Evolutionary conservation across 2,797 vertebrate species (phyloP).

Genomic region (Cynopterus sphinx): DNA sequence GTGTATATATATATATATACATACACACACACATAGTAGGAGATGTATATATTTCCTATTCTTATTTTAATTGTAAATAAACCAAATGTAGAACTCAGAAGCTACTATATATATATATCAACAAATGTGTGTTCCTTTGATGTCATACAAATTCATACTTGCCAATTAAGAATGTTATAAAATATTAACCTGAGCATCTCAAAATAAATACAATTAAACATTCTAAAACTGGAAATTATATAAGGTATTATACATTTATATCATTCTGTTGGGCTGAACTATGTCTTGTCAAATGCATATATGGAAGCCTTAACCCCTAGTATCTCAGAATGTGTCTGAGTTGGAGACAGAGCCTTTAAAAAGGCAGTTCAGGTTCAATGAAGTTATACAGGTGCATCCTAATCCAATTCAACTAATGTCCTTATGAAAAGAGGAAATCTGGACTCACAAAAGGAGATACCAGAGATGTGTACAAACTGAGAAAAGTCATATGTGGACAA

Average conservation of each 20-base stretch:
- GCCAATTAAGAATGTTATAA: background rate
- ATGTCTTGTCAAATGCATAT: background rate
- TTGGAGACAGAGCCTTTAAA: background rate
- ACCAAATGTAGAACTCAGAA: background rate
- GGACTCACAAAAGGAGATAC: background rate
- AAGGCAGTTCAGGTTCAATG: background rate
- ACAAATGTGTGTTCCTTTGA: background rate
- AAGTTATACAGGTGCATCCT: background rate
- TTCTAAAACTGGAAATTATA: background rate
- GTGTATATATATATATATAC: background rate
- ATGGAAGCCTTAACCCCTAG: background rate
- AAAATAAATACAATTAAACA: background rate
- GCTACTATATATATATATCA: background rate
- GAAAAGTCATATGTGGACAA: background rate
- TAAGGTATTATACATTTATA: background rate
- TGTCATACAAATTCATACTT: background rate
- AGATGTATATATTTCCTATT: too few species aligned
- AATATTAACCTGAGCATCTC: background rate
- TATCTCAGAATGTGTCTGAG: background rate
- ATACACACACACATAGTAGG: too few species aligned
- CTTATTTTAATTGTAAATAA: constrained; percentile 30
- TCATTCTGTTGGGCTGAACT: background rate
- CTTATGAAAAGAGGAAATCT: background rate
- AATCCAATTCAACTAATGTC: background rate
- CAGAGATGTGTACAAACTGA: background rate